phyloP scores from a whole-genome alignment of 2,113 vertebrate genomes.

The Pseudois nayaur region DNA sequence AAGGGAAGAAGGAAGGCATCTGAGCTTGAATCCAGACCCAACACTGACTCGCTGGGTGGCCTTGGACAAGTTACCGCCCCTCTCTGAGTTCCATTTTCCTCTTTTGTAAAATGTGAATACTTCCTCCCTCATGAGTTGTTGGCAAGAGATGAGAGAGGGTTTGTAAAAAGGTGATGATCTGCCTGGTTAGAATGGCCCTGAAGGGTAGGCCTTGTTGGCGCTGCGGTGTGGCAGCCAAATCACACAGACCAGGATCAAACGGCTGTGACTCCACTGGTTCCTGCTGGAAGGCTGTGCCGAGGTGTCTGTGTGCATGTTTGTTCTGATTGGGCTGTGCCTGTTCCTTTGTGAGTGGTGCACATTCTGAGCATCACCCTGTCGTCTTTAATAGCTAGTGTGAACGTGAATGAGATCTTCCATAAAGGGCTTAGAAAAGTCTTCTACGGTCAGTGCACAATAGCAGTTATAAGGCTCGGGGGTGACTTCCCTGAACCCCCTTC shows the following conservation, averaged over 20 bases:
- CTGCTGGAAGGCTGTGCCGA: background rate
- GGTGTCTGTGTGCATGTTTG: rapidly evolving
- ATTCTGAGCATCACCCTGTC: background rate
- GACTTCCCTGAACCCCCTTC: background rate
- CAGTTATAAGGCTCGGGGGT: background rate
- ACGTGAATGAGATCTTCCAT: rapidly evolving
- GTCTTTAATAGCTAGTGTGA: background rate
- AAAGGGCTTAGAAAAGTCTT: background rate
- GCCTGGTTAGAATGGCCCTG: background rate
- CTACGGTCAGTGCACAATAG: rapidly evolving
- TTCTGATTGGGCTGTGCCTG: rapidly evolving
- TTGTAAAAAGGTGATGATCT: background rate
- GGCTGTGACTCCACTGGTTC: background rate
- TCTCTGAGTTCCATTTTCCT: background rate
- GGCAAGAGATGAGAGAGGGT: background rate
- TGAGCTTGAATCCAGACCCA: background rate
- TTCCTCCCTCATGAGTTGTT: background rate
- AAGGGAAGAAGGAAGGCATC: too few species aligned
- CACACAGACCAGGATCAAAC: background rate
- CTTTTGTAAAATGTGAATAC: background rate
- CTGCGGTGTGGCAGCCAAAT: rapidly evolving
- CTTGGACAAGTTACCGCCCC: background rate
- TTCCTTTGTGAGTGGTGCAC: too few species aligned
- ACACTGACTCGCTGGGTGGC: background rate
- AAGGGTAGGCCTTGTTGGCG: rapidly evolving